These are phyloP conservation scores for Trichomalopsis sarcophagae DNA, from an alignment of 1,140 invertebrate genomes.

Conservation along the genomic window DNA sequence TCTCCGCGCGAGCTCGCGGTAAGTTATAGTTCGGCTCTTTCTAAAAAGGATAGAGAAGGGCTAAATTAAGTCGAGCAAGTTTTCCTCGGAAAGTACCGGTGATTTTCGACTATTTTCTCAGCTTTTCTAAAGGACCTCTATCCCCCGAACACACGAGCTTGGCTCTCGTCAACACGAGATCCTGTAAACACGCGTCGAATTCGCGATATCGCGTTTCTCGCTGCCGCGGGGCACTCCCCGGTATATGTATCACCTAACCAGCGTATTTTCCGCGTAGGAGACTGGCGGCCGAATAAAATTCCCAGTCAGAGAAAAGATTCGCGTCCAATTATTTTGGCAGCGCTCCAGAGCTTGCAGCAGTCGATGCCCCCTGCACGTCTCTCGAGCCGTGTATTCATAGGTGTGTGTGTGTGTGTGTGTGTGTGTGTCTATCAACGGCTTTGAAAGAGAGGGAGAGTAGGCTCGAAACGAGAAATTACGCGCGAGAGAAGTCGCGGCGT, in stretches of 20 bases:
- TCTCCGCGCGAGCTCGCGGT: not conserved
- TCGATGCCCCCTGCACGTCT: not conserved
- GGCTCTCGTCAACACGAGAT: not conserved
- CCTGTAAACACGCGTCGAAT: not conserved
- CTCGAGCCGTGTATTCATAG: not conserved
- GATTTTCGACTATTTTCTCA: too few species aligned
- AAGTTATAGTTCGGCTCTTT: not conserved
- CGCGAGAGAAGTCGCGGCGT: slow-evolving; percentile 51
- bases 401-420: not conserved
- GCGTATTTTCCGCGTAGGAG: not conserved
- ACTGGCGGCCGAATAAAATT: not conserved
- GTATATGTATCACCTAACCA: not conserved
- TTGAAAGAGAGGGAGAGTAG: not conserved
- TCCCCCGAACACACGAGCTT: not conserved
- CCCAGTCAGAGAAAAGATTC: not conserved
- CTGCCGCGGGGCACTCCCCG: too few species aligned
- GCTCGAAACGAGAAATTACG: slow-evolving; percentile 55
- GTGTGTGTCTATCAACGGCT: not conserved
- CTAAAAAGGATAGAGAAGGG: not conserved
- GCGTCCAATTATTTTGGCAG: slow-evolving; percentile 36
- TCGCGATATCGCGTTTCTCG: not conserved
- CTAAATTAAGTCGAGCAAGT: not conserved
- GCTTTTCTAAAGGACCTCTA: too few species aligned
- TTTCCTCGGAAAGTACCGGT: too few species aligned
- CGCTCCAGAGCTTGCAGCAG: not conserved